These are phyloP conservation scores for Hafferia zeledoni DNA, from an alignment of 2,797 vertebrate species.

Conservation along the genomic window DNA sequence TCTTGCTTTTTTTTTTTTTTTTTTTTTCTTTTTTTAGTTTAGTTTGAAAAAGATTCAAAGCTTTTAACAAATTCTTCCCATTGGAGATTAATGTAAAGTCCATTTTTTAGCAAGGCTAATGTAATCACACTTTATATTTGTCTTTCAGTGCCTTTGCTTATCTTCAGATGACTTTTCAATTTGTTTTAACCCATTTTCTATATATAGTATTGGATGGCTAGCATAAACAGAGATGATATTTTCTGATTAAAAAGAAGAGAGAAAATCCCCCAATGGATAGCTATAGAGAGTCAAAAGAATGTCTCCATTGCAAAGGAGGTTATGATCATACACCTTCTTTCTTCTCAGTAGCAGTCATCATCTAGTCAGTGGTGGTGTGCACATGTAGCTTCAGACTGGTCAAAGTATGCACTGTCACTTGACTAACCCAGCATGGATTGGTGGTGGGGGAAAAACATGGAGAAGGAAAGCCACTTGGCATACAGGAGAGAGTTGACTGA, in stretches of 20 bases:
- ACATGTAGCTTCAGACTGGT: neutral
- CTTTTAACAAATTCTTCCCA: neutral
- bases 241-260: neutral
- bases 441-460: rapidly evolving
- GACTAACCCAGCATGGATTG: neutral
- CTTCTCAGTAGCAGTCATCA: neutral
- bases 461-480: neutral
- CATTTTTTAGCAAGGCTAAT: neutral
- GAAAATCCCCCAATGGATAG: no score
- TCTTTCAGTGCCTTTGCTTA: neutral
- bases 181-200: neutral
- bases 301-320: neutral
- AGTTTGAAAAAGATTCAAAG: neutral
- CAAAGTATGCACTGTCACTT: rapidly evolving
- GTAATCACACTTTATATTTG: neutral
- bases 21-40: neutral
- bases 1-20: neutral
- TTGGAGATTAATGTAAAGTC: neutral
- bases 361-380: neutral
- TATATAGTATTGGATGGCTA: neutral
- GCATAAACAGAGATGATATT: neutral
- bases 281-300: neutral
- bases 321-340: neutral
- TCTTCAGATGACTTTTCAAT: neutral
- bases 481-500: neutral